Conservation (phyloP, 64 coral and sea anemone genomes). For the Trachythela sp. region DNA sequence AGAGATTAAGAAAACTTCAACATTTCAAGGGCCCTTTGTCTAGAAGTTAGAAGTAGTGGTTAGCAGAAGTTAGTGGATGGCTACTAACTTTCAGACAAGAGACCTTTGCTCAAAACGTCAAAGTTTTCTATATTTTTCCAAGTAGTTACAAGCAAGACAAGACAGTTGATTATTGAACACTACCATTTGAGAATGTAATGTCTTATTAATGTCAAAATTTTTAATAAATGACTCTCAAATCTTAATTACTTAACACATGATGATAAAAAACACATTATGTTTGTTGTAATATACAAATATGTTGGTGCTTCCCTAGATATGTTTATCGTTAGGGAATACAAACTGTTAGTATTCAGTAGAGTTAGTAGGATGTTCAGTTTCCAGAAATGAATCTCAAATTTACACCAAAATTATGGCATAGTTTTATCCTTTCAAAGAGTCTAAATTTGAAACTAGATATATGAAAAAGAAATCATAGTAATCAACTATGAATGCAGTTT, state of each 20-base stretch:
- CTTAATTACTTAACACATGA: constrained; percentile 18
- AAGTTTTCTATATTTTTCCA: no score
- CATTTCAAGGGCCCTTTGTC: no score
- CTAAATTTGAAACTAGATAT: background rate
- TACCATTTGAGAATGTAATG: no score
- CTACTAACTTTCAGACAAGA: background rate
- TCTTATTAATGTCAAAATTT: constrained; percentile 16
- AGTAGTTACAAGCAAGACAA: no score
- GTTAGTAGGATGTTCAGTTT: background rate
- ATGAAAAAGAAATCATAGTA: no score
- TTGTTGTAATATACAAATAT: constrained; percentile 24
- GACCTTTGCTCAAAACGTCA: background rate
- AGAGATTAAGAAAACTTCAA: no score
- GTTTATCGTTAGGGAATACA: background rate
- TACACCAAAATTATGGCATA: background rate
- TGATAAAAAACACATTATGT: constrained; percentile 17
- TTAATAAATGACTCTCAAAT: constrained; percentile 20
- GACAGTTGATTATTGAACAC: no score
- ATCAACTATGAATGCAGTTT: no score
- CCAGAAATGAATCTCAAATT: background rate
- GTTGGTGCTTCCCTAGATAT: background rate
- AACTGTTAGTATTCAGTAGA: background rate
- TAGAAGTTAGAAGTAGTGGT: no score
- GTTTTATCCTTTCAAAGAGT: background rate
- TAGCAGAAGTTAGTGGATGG: no score